A percentile compares a stretch with the other conserved stretches of the same genome.
phyloP scores from a whole-genome alignment of 2,113 vertebrate species.

The Pteruthius melanotis region DNA sequence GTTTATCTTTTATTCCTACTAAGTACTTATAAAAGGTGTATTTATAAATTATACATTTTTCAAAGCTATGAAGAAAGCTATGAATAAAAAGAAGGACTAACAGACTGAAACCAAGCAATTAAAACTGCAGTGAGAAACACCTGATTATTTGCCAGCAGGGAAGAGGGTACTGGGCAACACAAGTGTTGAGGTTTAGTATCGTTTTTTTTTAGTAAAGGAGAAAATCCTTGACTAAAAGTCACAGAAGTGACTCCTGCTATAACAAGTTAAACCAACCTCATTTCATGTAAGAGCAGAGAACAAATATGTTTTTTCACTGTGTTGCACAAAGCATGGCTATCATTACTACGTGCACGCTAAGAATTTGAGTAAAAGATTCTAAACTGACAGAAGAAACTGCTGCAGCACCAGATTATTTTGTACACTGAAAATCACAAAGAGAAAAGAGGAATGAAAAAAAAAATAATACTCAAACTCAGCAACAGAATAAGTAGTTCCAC shows the following conservation, averaged over 20 bases:
- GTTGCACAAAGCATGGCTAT: not conserved
- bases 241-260: no score
- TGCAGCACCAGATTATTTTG: not conserved
- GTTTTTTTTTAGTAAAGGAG: no score
- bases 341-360: not conserved
- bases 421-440: not conserved
- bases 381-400: not conserved
- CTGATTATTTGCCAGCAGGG: not conserved
- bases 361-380: not conserved
- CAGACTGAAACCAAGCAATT: not conserved
- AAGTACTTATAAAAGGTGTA: not conserved
- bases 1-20: not conserved
- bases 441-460: not conserved
- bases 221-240: no score
- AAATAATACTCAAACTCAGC: not conserved
- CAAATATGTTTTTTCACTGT: not conserved
- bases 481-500: slow-evolving; percentile 51
- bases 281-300: not conserved
- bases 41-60: not conserved
- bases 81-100: not conserved
- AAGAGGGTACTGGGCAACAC: not conserved
- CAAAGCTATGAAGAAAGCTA: not conserved
- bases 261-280: not conserved
- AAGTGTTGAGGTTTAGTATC: no score
- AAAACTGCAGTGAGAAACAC: not conserved